Evolutionary conservation across 2,113 vertebrate genomes (phyloP), one percentile per base, ranked within the genome.

Genomic region (Oreotrochilus melanogaster): DNA sequence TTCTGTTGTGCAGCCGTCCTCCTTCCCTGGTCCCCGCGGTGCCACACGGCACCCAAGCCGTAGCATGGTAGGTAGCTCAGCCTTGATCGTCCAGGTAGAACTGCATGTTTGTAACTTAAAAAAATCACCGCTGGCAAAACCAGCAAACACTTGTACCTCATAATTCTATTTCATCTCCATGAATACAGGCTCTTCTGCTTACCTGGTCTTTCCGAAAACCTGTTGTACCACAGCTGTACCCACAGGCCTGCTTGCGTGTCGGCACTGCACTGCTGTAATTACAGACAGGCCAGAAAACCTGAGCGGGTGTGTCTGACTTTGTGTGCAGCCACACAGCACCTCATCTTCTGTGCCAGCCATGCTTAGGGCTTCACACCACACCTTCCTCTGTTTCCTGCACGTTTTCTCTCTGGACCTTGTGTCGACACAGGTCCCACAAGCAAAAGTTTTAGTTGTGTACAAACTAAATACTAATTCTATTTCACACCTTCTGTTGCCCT

Each of bases 331-430:
- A 30, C 1, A 0, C 3, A 9, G 78, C 78, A 82, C 66, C 53
- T 5, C 22, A 24, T 43, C 0, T 1, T 17, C 43, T 21, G 43
- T 3, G 6, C 10, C 6, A 42, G 67, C 61, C 25, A 0, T 7
- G n/a, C 60, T 10, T 27, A 82, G 21, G 27, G 22, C 53, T 72
- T 78, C 12, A n/a, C 65, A 21, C 43, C 37, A n/a, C 66, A 5
- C 58, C 19, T 53, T 48, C 31, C 48, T 47, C 15, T 17, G 17
- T 51, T 56, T 3, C 12, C 60, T 72, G 50, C 12, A 3, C 21
- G 12, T 10, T 58, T 58, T 43, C 21, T 57, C 23, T 9, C 21
- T 37, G 39, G 24, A 50, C 11, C 31, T 39, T 39, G 39, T 39
- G 39, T 39, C 12, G 39, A 39, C 39, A 13, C 39, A 39, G 39